Conservation (phyloP, 2,888 invertebrate species). For the Cenopis cana region DNA sequence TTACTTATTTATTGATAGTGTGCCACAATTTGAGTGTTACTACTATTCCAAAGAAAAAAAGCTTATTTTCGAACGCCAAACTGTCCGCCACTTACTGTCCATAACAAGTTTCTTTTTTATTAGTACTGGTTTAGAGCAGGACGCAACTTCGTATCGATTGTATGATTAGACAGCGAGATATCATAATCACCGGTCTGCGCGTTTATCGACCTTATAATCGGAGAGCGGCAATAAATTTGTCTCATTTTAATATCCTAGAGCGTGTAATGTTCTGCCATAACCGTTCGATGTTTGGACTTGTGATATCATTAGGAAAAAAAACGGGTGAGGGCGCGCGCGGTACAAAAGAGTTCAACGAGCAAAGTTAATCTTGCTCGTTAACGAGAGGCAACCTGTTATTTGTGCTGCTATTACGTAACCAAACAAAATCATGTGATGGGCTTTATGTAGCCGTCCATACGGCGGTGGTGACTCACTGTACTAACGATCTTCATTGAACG, state of each 20-base stretch:
- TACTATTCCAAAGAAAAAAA: constrained; percentile 9
- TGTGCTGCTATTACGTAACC: constrained; percentile 74
- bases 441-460: constrained; percentile 53
- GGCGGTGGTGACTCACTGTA: constrained; percentile 62
- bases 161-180: constrained; percentile 82
- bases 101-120: constrained; percentile 84
- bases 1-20: neutral
- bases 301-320: constrained; percentile 64
- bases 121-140: constrained; percentile 83
- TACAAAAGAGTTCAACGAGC: constrained; percentile 80
- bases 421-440: constrained; percentile 78
- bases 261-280: constrained; percentile 74
- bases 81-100: constrained; percentile 74
- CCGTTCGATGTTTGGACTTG: constrained; percentile 66
- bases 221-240: constrained; percentile 82
- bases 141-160: constrained; percentile 81
- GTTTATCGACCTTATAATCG: constrained; percentile 84
- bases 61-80: constrained; percentile 79
- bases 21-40: no score
- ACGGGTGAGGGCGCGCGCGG: constrained; percentile 53
- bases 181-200: constrained; percentile 84
- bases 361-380: constrained; percentile 72
- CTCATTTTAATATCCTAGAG: constrained; percentile 82
- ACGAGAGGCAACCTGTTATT: constrained; percentile 74
- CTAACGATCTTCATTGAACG: constrained; percentile 75